phyloP scores from a whole-genome alignment of 2,797 vertebrate species.

The Takifugu rubripes region DNA sequence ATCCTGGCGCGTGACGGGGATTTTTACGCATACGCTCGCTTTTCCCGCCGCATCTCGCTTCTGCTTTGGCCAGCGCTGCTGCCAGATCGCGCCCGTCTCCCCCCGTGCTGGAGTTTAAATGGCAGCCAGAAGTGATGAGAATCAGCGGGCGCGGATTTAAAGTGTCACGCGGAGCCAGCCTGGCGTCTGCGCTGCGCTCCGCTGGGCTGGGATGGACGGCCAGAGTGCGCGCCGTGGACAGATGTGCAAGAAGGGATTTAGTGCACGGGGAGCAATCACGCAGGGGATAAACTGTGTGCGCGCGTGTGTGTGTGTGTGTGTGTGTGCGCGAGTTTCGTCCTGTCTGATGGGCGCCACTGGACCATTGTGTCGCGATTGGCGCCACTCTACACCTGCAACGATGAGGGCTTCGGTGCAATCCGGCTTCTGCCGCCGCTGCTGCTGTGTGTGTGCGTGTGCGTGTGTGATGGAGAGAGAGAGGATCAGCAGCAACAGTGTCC shows the following conservation, averaged over 20 bases:
- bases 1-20: too few species aligned
- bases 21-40: too few species aligned
- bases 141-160: slow-evolving; percentile 35
- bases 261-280: slow-evolving; percentile 66
- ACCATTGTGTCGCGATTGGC: slow-evolving; percentile 25
- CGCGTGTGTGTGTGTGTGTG: slow-evolving; percentile 5
- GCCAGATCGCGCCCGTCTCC: neutral
- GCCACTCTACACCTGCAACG: slow-evolving; percentile 49
- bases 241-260: slow-evolving; percentile 72
- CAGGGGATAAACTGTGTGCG: slow-evolving; percentile 54
- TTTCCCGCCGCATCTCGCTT: neutral
- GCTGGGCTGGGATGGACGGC: slow-evolving; percentile 43
- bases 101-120: slow-evolving; percentile 2
- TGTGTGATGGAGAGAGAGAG: slow-evolving; percentile 11
- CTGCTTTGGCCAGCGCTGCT: slow-evolving; percentile 23
- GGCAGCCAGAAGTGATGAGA: slow-evolving; percentile 27
- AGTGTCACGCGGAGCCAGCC: slow-evolving; percentile 43
- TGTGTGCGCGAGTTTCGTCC: neutral
- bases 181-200: slow-evolving; percentile 30
- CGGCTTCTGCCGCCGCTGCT: slow-evolving; percentile 19
- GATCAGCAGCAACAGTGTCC: slow-evolving; percentile 60
- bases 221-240: slow-evolving; percentile 63
- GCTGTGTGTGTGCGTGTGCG: slow-evolving; percentile 13
- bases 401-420: slow-evolving; percentile 21
- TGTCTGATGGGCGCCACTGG: slow-evolving; percentile 34